Evolutionary conservation across 2,113 vertebrate species (phyloP).

Genomic region (Empidonax traillii): DNA sequence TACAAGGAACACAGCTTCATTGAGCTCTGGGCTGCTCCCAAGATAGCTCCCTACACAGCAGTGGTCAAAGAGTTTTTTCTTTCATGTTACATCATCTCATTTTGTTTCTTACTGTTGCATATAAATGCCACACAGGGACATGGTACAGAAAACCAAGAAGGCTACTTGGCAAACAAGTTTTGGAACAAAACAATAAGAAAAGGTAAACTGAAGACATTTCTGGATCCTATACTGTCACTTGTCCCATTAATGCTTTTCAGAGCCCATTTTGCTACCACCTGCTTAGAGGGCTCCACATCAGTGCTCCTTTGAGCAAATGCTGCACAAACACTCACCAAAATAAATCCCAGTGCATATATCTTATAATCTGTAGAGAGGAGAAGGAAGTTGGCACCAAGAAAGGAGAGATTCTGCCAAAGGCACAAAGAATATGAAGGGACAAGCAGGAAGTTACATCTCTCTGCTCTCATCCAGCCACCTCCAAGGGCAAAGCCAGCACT

Average conservation of each 20-base stretch:
- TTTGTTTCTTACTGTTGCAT: background rate
- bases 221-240: background rate
- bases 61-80: background rate
- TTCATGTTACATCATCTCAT: background rate
- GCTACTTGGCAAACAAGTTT: background rate
- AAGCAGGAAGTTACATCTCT: background rate
- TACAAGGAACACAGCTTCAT: background rate
- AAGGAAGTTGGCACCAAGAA: background rate
- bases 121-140: background rate
- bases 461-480: background rate
- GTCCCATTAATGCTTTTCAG: background rate
- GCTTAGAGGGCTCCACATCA: background rate
- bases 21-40: background rate
- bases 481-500: background rate
- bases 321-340: background rate
- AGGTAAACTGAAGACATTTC: background rate
- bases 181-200: background rate
- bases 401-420: background rate
- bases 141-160: background rate
- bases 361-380: background rate
- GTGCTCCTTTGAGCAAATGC: background rate
- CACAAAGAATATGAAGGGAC: fast-evolving
- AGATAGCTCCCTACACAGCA: background rate
- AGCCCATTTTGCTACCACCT: background rate
- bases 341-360: background rate